Percentiles rank a stretch among this genome's conserved stretches.
Evolutionary conservation across 1,140 invertebrate genomes (phyloP).

Genomic region (Drepana arcuata): DNA sequence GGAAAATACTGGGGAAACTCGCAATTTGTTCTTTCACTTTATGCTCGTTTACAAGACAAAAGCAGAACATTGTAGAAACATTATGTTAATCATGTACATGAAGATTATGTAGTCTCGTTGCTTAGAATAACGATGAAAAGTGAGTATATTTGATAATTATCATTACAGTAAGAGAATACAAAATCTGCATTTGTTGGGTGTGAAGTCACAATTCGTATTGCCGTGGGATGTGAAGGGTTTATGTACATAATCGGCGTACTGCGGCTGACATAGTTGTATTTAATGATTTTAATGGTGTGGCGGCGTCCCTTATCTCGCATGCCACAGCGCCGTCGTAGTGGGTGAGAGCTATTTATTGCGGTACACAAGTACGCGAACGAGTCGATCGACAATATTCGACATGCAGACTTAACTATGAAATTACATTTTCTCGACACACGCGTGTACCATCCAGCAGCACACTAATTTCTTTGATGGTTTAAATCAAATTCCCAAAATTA

Average conservation of each 20-base stretch:
- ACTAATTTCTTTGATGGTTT: too few species aligned
- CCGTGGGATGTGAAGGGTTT: constrained; percentile 19
- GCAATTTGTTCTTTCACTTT: constrained; percentile 72
- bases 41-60: constrained; percentile 72
- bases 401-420: constrained; percentile 34
- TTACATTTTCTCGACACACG: too few species aligned
- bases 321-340: constrained; percentile 33
- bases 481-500: too few species aligned
- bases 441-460: too few species aligned
- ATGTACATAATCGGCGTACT: constrained; percentile 20
- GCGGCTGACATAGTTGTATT: constrained; percentile 25
- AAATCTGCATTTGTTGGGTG: too few species aligned
- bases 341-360: constrained; percentile 48
- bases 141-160: too few species aligned
- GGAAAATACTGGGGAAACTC: constrained; percentile 71
- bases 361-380: too few species aligned
- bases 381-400: too few species aligned
- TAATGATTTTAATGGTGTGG: constrained; percentile 33
- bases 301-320: constrained; percentile 55
- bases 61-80: constrained; percentile 69
- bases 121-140: too few species aligned
- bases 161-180: too few species aligned
- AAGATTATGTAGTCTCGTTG: too few species aligned
- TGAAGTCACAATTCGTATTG: too few species aligned
- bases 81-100: constrained; percentile 69